Evolutionary conservation across 2,888 invertebrate species (phyloP), one percentile per base, ranked within the genome.

Genomic region (Zelleria hepariella): DNA sequence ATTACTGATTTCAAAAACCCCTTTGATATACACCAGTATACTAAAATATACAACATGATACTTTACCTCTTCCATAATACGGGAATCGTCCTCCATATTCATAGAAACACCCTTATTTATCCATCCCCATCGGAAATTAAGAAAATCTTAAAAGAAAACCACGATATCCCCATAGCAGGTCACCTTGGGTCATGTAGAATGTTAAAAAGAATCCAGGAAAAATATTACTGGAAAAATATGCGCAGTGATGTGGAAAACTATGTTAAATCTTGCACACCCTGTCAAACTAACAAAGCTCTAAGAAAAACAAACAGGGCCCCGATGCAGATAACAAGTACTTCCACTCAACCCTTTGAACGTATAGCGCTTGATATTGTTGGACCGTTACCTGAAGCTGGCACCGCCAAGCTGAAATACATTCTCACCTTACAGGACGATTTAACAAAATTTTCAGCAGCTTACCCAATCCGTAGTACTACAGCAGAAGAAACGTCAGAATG

Each of bases 211-310:
- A 55, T 61, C 2, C 65, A 65, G 63, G 57, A 64, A 59, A 53
- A 64, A 8, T 71, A 66, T 59, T 64, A 68, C 59, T 74, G 74
- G 73, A 58, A 59, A 21, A 65, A 62, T 2, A 71, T 75, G 70
- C 68, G 65, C 58, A 58, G 59, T 2, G 68, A 71, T 55, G 68
- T 75, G 6, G 66, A 68, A 63, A n/a, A 51, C 27, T 58, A 15
- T 21, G 32, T 58, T 2, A 58, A 52, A 32, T 24, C 6, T 8
- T 58, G 58, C 51, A 8, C n/a, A 2, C 32, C 20, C 5, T 58
- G 32, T 20, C 58, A 58, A 32, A 15, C 8, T 15, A 58, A 58
- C 24, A 58, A 58, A 20, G 26, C 32, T 8, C 6, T 52, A n/a
- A 15, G 58, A 25, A 59, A 63, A 58, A 59, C 59, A 26, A 49